Evolutionary conservation across 2,888 invertebrate genomes (phyloP).

Genomic region (Chaetogeoica ovagalla): DNA sequence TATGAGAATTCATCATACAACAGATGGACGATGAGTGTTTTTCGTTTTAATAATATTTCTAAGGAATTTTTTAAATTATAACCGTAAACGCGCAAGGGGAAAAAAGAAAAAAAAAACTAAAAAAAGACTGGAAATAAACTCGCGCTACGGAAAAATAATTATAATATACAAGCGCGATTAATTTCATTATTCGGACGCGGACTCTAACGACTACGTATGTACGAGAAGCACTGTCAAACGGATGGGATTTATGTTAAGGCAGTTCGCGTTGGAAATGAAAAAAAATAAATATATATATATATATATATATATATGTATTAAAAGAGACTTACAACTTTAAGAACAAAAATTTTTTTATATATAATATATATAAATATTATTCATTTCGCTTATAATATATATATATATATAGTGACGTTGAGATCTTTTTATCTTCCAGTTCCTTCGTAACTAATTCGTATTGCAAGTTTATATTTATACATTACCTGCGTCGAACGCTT

Average conservation of each 20-base stretch:
- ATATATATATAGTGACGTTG: neutral
- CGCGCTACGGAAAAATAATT: neutral
- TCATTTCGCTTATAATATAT: neutral
- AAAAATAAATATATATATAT: slow-evolving; percentile 7
- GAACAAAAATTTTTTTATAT: neutral
- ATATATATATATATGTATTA: too few relatives aligned
- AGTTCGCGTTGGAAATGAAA: neutral
- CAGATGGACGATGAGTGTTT: too few relatives aligned
- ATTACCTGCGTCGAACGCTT: neutral
- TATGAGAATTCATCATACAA: too few relatives aligned
- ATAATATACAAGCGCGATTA: neutral
- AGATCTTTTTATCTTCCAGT: neutral
- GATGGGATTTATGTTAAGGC: slow-evolving; percentile 4
- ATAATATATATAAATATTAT: neutral
- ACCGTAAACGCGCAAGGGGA: too few relatives aligned
- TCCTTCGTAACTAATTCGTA: neutral
- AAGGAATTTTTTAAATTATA: too few relatives aligned
- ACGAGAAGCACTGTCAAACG: slow-evolving; percentile 5
- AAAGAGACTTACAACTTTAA: too few relatives aligned
- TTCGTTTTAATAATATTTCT: too few relatives aligned
- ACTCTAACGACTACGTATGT: neutral
- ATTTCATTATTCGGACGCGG: slow-evolving; percentile 1
- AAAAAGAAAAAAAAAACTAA: too few relatives aligned
- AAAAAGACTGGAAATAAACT: neutral
- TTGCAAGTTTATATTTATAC: slow-evolving; percentile 3